Evolutionary conservation across 2,113 vertebrate species (phyloP), one percentile per base, ranked within the genome.

Genomic region (Labeo catla): DNA sequence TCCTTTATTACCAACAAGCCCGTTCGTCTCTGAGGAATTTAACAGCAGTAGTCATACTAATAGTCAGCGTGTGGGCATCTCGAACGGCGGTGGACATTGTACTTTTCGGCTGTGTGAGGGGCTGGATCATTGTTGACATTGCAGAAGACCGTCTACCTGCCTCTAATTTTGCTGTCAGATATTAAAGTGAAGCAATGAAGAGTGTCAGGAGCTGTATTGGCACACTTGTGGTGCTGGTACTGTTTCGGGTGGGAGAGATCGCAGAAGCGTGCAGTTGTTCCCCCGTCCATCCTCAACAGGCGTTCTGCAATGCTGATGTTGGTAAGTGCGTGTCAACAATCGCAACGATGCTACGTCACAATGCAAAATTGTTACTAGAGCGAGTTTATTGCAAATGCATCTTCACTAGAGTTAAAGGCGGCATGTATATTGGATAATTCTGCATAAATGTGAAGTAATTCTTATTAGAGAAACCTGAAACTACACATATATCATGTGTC

Each of bases 231-330:
- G 90, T 96, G 94, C 92, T 96, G 88, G 90, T 97, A 70, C 90
- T 95, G 85, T 95, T 95, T 94, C 93, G 94, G 86, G 90, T 93
- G 88, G 93, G 95, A 85, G 94, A 96, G 92, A 93, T 94, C 45
- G 92, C 94, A 89, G 96, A 96, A 83, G 97, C 97, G 72, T 98
- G 97, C 95, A 98, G 97, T 94, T 98, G 97, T 92, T 97, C 97
- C 59, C 97, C 97, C 52, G 96, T 97, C 12, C 97, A 98, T 89
- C 97, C 97, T 92, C 97, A 98, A 93, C 97, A 98, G 96, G 97
- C 97, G 86, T 97, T 98, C 95, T 98, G 97, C 95, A 98, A 98
- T 93, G 96, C 97, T 52, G 97, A 98, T 86, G 92, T 98, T 91
- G 97, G 97, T 98, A 94, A 98, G 97, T 93, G 87, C 81, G 59